Conservation (phyloP, 2,113 vertebrate genomes). For the Motacilla tschutschensis region DNA sequence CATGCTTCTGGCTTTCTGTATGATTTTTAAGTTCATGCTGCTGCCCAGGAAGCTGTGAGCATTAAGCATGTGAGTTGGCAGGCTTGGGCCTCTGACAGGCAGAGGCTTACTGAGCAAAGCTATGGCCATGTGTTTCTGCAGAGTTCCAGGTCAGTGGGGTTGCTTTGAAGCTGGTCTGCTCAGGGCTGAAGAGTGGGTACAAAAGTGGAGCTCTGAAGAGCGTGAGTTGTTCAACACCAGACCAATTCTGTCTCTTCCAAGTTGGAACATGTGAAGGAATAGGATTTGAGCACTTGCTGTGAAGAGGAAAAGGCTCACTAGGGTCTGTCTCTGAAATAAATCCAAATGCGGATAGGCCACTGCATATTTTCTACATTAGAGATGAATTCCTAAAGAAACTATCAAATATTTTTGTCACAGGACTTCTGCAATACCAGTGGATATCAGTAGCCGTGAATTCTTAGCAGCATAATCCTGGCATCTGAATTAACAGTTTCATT, state of each 20-base stretch:
- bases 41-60: not conserved
- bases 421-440: not conserved
- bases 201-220: not conserved
- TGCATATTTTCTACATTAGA: not conserved
- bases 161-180: not conserved
- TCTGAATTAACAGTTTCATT: conserved; percentile 15
- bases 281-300: not conserved
- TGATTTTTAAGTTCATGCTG: not conserved
- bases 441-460: not conserved
- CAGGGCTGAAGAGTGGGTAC: not conserved
- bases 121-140: not conserved
- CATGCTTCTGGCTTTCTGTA: accelerated
- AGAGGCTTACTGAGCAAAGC: not conserved
- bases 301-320: not conserved
- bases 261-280: not conserved
- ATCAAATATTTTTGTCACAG: not conserved
- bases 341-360: not conserved
- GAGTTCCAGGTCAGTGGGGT: not conserved
- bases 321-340: not conserved
- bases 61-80: too few relatives aligned
- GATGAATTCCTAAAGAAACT: not conserved
- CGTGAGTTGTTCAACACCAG: not conserved
- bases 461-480: not conserved
- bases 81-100: not conserved
- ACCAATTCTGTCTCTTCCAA: not conserved